Conservation (phyloP, 2,797 vertebrate species). For the Hydrolagus colliei region DNA sequence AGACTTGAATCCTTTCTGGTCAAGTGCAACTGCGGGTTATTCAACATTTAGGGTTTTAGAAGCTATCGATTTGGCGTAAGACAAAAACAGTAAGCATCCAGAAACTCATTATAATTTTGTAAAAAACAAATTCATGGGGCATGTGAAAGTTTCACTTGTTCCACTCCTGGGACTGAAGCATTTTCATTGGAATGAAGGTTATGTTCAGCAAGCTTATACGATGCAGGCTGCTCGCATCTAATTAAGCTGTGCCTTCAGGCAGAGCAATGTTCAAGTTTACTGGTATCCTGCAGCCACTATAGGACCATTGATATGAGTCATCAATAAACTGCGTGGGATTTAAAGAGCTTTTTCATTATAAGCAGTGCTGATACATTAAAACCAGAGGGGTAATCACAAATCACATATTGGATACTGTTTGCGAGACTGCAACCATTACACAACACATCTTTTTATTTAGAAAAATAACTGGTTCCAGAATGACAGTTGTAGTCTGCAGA, state of each 20-base stretch:
- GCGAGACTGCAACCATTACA: no score
- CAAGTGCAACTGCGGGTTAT: no score
- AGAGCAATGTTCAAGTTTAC: not conserved
- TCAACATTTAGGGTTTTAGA: not conserved
- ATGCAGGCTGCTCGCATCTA: not conserved
- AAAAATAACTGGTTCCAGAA: no score
- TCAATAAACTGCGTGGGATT: not conserved
- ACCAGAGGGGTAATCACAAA: no score
- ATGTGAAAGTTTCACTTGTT: not conserved
- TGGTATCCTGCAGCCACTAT: not conserved
- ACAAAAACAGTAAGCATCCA: not conserved
- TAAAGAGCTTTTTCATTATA: constrained; percentile 1
- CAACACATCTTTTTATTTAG: no score
- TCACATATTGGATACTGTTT: no score
- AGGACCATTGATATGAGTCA: not conserved
- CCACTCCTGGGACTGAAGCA: not conserved
- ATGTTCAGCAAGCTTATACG: not conserved
- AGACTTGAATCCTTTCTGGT: no score
- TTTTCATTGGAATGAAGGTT: not conserved
- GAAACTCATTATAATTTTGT: not conserved
- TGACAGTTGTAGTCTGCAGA: no score
- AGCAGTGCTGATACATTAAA: not conserved
- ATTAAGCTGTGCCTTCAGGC: constrained; percentile 1
- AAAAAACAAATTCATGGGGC: not conserved
- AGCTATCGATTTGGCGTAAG: not conserved